Base-by-base conservation (phyloP, 2,888 invertebrate genomes). In the Bruchidius siliquastri region DNA sequence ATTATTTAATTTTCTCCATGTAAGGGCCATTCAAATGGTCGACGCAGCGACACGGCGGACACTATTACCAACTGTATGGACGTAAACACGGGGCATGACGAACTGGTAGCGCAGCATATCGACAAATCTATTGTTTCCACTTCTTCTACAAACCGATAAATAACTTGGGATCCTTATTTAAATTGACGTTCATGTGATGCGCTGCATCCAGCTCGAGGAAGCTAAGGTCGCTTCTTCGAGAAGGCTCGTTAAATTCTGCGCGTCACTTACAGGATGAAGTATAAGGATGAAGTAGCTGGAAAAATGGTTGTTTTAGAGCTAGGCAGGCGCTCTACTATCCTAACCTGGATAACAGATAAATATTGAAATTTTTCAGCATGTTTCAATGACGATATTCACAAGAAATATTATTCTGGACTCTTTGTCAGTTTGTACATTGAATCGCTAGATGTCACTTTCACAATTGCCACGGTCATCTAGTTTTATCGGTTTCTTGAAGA, bases 71-170 rank as follows among this genome's bases (percentile, higher is more conserved):
- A 72, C 30, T 73, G 72, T 69, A 74, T 71, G 74, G 68, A 77
- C 75, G 74, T 77, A 75, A 77, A 77, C 75, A 77, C 72, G 72
- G 79, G 81, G 81, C 82, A 82, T 83, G 84, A 84, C 81, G 83
- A 81, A 82, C 81, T 81, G 79, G 76, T 82, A 82, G 81, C 83
- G 82, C 83, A 83, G 83, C 82, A 79, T 80, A 79, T 49, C 49
- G 83, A 85, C 85, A 86, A 85, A 86, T 86, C 85, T 86, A 86
- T 86, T 86, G 85, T 85, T 85, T 83, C 82, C 79, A 83, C 81
- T 81, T 79, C 80, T 80, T 77, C 80, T 83, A 80, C 83, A 80
- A 80, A 83, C 81, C 83, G 75, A 85, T 85, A 85, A 85, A 86
- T 85, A 84, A 85, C 83, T 75, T 75, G 79, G 49, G 22, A 80